Conservation (phyloP, 1,140 invertebrate species). For the Sminthurinus signatus region DNA sequence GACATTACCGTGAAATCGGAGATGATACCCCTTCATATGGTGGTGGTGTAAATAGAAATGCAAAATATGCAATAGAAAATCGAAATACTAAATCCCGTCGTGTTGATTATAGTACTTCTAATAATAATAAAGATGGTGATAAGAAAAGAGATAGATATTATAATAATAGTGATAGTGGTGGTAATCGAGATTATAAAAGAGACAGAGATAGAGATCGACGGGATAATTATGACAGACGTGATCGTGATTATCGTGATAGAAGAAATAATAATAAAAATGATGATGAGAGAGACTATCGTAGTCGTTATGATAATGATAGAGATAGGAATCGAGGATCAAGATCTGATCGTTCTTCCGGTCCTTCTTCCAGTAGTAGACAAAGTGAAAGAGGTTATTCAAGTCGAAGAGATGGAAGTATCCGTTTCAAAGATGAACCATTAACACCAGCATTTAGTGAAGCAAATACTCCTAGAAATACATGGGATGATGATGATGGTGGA, state of each 20-base stretch:
- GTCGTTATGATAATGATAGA: slow-evolving; percentile 44
- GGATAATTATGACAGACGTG: slow-evolving; percentile 10
- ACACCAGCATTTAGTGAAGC: slow-evolving; percentile 66
- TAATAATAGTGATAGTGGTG: slow-evolving; percentile 35
- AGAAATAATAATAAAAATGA: background rate
- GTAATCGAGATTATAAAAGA: slow-evolving; percentile 24
- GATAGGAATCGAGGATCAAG: slow-evolving; percentile 24
- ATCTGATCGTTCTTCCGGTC: background rate
- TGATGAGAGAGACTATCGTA: slow-evolving; percentile 36
- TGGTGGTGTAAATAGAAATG: slow-evolving; percentile 32
- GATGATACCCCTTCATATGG: slow-evolving; percentile 35
- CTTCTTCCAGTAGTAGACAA: slow-evolving; percentile 27
- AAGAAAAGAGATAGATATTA: slow-evolving; percentile 49
- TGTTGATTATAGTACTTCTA: slow-evolving; percentile 28
- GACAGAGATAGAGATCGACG: slow-evolving; percentile 10
- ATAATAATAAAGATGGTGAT: too few species aligned
- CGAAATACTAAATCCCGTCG: slow-evolving; percentile 39
- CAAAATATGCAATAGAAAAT: slow-evolving; percentile 41
- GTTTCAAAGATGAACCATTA: slow-evolving; percentile 69
- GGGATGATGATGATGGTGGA: slow-evolving; percentile 82
- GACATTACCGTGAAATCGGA: slow-evolving; percentile 51
- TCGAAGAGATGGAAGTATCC: slow-evolving; percentile 55
- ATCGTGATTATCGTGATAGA: slow-evolving; percentile 15
- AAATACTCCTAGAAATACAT: slow-evolving; percentile 57
- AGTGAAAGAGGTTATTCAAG: slow-evolving; percentile 46